These are phyloP conservation scores for Cossypha dichroa DNA, from an alignment of 2,797 vertebrate genomes.

Conservation along the genomic window DNA sequence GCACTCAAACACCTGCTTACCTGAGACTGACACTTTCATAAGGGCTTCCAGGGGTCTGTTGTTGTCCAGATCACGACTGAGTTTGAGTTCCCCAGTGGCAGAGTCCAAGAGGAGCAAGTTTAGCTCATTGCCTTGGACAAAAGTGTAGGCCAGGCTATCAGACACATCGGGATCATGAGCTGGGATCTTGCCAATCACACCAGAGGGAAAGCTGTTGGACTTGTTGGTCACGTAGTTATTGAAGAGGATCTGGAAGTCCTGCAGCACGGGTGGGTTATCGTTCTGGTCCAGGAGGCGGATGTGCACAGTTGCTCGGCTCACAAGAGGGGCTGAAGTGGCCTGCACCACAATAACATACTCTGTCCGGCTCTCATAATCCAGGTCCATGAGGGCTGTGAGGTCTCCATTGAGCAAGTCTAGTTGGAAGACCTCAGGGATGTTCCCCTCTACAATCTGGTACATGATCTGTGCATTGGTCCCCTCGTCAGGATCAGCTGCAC, in stretches of 20 bases:
- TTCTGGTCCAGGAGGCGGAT: slow-evolving; percentile 91
- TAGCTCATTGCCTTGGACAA: slow-evolving; percentile 93
- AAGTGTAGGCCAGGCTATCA: slow-evolving; percentile 90
- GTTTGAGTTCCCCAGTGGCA: slow-evolving; percentile 89
- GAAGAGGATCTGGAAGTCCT: slow-evolving; percentile 97
- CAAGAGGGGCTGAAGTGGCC: slow-evolving; percentile 94
- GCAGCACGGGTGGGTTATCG: slow-evolving; percentile 88
- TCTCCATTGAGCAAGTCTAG: slow-evolving; percentile 94
- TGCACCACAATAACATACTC: slow-evolving; percentile 96
- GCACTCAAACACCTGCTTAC: slow-evolving; percentile 70
- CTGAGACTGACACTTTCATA: slow-evolving; percentile 94
- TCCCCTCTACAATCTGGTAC: slow-evolving; percentile 98
- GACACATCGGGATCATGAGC: slow-evolving; percentile 94
- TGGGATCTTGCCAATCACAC: slow-evolving; percentile 93
- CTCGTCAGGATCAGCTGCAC: slow-evolving; percentile 90
- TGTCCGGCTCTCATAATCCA: slow-evolving; percentile 92
- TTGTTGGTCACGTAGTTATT: slow-evolving; percentile 98
- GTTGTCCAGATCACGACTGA: slow-evolving; percentile 92
- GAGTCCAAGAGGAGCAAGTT: slow-evolving; percentile 88
- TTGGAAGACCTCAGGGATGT: slow-evolving; percentile 93
- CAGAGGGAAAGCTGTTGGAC: slow-evolving; percentile 94
- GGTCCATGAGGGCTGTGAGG: slow-evolving; percentile 87
- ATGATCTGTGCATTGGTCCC: slow-evolving; percentile 97
- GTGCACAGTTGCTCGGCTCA: slow-evolving; percentile 93
- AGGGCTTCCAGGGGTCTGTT: slow-evolving; percentile 92